Percentiles rank a stretch among this genome's conserved stretches.
Evolutionary conservation across 1,140 invertebrate genomes (phyloP).

Genomic region (Gryllus bimaculatus): DNA sequence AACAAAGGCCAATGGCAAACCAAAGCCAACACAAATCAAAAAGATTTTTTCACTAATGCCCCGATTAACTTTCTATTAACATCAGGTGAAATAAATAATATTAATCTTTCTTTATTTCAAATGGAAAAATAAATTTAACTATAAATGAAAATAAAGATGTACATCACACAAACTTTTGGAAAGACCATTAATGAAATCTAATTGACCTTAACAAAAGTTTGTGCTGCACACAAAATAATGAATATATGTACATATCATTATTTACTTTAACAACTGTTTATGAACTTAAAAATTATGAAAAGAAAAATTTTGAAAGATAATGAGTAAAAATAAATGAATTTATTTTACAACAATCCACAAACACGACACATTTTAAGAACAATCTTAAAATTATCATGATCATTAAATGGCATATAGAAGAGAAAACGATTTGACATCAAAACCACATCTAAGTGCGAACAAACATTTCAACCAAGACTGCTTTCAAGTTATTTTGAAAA

Average conservation of each 20-base stretch:
- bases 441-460: slow-evolving; percentile 16
- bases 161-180: background rate
- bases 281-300: background rate
- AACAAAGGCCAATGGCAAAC: background rate
- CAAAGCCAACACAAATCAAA: background rate
- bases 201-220: background rate
- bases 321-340: background rate
- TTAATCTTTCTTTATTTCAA: background rate
- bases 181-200: background rate
- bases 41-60: background rate
- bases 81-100: background rate
- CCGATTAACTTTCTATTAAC: background rate
- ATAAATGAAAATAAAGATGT: background rate
- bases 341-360: background rate
- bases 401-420: slow-evolving; percentile 5
- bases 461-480: slow-evolving; percentile 4
- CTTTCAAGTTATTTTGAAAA: slow-evolving; percentile 9
- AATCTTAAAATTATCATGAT: slow-evolving; percentile 1
- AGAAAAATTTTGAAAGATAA: background rate
- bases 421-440: slow-evolving; percentile 13
- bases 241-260: too few species aligned
- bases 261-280: too few species aligned
- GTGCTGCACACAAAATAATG: too few species aligned
- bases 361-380: background rate
- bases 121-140: background rate